Conservation (phyloP, 2,113 vertebrate species). For the Ariopsis seemanni region DNA sequence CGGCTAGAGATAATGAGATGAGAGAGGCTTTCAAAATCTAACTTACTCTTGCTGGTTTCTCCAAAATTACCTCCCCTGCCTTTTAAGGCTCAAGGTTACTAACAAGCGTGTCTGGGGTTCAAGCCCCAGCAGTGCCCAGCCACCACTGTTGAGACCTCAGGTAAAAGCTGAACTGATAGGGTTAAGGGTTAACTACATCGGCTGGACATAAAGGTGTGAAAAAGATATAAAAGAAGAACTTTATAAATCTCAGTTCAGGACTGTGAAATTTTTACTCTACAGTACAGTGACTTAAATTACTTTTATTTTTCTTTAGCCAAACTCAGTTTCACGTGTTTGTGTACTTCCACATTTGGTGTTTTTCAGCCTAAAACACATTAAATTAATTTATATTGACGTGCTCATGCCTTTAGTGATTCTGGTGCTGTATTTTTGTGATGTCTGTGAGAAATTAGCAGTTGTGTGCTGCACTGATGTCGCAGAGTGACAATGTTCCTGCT, state of each 20-base stretch:
- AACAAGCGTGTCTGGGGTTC: no score
- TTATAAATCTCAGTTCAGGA: not conserved
- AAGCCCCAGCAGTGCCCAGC: no score
- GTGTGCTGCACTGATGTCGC: not conserved
- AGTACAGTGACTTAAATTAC: not conserved
- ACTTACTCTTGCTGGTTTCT: no score
- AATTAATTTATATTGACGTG: not conserved
- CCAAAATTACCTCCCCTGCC: no score
- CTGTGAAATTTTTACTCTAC: not conserved
- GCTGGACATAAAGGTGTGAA: no score
- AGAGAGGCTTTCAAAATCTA: no score
- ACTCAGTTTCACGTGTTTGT: not conserved
- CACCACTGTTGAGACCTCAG: no score
- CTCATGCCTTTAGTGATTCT: not conserved
- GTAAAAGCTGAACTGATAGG: no score
- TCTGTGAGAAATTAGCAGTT: not conserved
- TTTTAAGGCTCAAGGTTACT: no score
- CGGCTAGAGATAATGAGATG: no score
- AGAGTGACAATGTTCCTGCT: not conserved
- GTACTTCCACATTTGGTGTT: not conserved
- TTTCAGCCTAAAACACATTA: not conserved
- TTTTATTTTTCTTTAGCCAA: not conserved
- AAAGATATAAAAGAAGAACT: no score
- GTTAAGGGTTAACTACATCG: no score
- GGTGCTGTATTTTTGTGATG: not conserved